Evolutionary conservation across 2,888 invertebrate species (phyloP).

Genomic region (Dendrolimus houi): DNA sequence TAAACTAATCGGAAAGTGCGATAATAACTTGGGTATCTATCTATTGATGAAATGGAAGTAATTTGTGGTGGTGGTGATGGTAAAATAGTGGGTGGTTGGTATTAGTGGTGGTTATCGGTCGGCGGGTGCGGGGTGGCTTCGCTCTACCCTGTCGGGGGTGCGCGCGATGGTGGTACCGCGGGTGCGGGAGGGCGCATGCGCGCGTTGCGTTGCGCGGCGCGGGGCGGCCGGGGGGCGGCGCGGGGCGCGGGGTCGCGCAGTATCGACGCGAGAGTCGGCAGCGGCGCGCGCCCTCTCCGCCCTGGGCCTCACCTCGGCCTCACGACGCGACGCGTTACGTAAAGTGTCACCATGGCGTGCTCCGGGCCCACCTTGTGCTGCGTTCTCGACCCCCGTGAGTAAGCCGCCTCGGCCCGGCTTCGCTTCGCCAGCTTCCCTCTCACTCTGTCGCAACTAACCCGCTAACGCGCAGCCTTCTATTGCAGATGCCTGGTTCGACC

Average conservation of each 20-base stretch:
- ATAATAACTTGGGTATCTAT: slow-evolving; percentile 3
- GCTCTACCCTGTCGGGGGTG: too few relatives aligned
- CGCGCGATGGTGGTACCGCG: slow-evolving; percentile 15
- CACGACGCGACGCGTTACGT: slow-evolving; percentile 48
- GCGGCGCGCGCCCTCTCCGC: slow-evolving; percentile 69
- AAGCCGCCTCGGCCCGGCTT: slow-evolving; percentile 32
- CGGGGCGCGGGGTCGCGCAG: slow-evolving; percentile 38
- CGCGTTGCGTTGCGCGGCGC: slow-evolving; percentile 19
- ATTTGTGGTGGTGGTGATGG: slow-evolving; percentile 1
- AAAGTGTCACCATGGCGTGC: slow-evolving; percentile 65
- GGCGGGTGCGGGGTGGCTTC: slow-evolving; percentile 16
- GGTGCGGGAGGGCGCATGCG: slow-evolving; percentile 23
- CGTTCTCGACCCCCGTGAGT: slow-evolving; percentile 69
- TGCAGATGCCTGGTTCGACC: slow-evolving; percentile 96
- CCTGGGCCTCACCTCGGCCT: slow-evolving; percentile 27
- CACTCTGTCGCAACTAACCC: slow-evolving; percentile 70
- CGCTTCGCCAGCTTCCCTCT: slow-evolving; percentile 50
- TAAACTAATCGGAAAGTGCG: neutral
- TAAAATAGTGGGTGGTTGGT: neutral
- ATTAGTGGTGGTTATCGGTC: slow-evolving; percentile 8
- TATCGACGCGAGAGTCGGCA: slow-evolving; percentile 76
- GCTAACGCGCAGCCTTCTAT: slow-evolving; percentile 77
- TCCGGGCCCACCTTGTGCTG: slow-evolving; percentile 68
- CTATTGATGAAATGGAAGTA: neutral
- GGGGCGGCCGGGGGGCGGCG: slow-evolving; percentile 30